Evolutionary conservation across 2,888 invertebrate species (phyloP), one percentile per base, ranked within the genome.

Genomic region (Ceraclea dissimilis): DNA sequence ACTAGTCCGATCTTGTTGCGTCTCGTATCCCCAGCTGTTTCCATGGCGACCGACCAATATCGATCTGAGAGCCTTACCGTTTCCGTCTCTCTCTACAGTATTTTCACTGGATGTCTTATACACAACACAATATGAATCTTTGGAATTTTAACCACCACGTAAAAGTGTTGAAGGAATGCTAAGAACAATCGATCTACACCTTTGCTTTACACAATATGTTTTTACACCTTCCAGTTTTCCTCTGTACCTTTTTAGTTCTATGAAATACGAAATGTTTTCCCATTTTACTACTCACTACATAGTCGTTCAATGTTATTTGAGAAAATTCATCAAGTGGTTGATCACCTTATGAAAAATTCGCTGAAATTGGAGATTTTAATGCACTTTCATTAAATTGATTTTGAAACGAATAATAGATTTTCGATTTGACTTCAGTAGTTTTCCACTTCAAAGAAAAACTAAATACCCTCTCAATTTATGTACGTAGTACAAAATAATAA

Each of bases 21-120:
- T 51, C 51, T 51, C 51, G 51, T 51, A 47, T 51, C 56, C 26
- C 56, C 56, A 51, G 56, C 51, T 46, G 56, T 56, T 56, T 44
- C 47, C 56, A 56, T 56, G 56, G 34, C 22, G 21, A 56, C 56
- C 33, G 49, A 17, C 44, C 49, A 50, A 56, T 56, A 56, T 56
- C 56, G 56, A 56, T 50, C 49, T 46, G 34, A 47, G 31, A 22
- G 18, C 51, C 31, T 47, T 46, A n/a, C 11, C 11, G 11, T 22
- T 18, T 31, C 31, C 51, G 18, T 54, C 50, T 39, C 54, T 50
- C 17, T 54, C 26, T 20, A 46, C 19, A 19, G 6, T 19, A 13
- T 46, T 46, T 46, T 46, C 46, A 19, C 46, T 26, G 39, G 39
- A 13, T 39, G 39, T 39, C 16, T 39, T 16, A 39, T 39, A 39